Percentiles rank a stretch among this genome's conserved stretches.
Evolutionary conservation across 2,888 invertebrate genomes (phyloP).

Genomic region (Formica aserva): DNA sequence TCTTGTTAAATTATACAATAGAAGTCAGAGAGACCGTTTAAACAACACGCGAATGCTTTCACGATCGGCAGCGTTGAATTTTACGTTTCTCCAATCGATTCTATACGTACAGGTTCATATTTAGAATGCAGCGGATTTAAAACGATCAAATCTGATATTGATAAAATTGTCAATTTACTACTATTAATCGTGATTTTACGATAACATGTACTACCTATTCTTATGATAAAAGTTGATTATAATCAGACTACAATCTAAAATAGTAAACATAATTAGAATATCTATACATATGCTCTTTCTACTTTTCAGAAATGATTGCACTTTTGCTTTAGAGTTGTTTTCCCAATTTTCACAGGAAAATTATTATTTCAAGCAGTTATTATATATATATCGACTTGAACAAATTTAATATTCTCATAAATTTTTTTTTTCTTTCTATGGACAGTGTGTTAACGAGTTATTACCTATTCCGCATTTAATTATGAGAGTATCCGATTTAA

Average conservation of each 20-base stretch:
- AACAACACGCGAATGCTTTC: slow-evolving; percentile 75
- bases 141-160: neutral
- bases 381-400: neutral
- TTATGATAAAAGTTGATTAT: neutral
- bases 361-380: slow-evolving; percentile 5
- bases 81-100: neutral
- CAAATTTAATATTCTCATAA: neutral
- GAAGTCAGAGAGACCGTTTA: slow-evolving; percentile 62
- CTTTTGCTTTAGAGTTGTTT: neutral
- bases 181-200: neutral
- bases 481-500: slow-evolving; percentile 22
- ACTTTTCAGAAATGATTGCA: neutral
- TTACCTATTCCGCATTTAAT: slow-evolving; percentile 29
- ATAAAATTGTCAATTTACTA: slow-evolving; percentile 1
- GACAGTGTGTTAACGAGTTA: neutral
- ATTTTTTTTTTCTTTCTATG: neutral
- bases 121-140: neutral
- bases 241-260: neutral
- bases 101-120: neutral
- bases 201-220: neutral
- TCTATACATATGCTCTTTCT: neutral
- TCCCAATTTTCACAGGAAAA: neutral
- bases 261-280: neutral
- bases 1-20: slow-evolving; percentile 78
- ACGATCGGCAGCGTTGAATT: slow-evolving; percentile 59